phyloP scores from a whole-genome alignment of 2,797 vertebrate species.

The Galagoides demidoff region DNA sequence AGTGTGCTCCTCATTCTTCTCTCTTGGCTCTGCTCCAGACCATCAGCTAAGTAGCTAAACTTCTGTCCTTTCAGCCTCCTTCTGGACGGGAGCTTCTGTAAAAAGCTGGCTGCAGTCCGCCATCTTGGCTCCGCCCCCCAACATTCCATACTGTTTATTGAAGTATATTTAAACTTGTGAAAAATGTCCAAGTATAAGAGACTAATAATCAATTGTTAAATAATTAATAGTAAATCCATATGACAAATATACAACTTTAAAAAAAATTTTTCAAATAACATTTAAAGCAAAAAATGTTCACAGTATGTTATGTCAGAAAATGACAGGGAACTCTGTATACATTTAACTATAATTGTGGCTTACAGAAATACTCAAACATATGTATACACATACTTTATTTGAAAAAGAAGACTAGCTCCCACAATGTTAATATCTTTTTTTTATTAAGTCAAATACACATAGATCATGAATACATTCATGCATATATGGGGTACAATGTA shows the following conservation, averaged over 20 bases:
- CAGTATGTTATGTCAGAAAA: background rate
- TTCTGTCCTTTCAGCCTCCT: no score
- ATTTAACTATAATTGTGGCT: background rate
- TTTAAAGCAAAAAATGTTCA: background rate
- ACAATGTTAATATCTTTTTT: background rate
- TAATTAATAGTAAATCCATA: background rate
- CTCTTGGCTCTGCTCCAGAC: no score
- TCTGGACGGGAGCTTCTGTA: no score
- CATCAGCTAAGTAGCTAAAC: no score
- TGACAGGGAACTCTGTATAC: background rate
- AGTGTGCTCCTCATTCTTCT: no score
- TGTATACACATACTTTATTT: background rate
- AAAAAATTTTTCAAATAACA: background rate
- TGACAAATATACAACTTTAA: background rate
- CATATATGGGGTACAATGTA: no score
- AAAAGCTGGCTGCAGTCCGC: no score
- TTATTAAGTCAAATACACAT: no score
- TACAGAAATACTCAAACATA: background rate
- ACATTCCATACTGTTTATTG: background rate
- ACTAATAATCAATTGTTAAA: background rate
- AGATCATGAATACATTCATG: no score
- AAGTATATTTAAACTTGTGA: conserved; percentile 4
- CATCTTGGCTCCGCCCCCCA: no score
- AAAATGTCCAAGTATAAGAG: background rate
- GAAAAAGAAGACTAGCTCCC: background rate